Percentiles rank a stretch among this genome's conserved stretches.
Conservation (phyloP, 92 coral and sea anemone species). For the Plumapathes pennacea region DNA sequence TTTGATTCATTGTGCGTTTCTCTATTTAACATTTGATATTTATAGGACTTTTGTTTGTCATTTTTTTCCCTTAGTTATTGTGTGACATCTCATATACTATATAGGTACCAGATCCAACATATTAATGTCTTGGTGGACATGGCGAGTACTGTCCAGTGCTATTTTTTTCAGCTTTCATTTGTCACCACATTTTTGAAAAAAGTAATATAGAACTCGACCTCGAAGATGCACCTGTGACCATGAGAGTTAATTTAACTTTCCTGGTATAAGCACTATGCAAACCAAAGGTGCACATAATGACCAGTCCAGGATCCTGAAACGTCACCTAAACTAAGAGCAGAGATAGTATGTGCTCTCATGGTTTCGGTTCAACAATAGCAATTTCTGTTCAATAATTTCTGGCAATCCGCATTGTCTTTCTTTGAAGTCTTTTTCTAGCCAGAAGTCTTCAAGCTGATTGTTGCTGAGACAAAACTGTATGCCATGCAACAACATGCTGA, state of each 20-base stretch:
- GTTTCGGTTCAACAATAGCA: not conserved
- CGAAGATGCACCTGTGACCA: no score
- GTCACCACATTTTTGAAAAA: no score
- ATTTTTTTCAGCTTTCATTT: no score
- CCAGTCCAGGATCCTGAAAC: not conserved
- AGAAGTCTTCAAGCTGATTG: constrained; percentile 10
- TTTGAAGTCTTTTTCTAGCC: not conserved
- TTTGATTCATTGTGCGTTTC: no score
- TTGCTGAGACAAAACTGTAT: constrained; percentile 22
- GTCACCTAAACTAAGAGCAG: not conserved
- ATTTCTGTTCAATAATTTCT: not conserved
- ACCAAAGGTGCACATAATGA: not conserved
- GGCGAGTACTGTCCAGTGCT: no score
- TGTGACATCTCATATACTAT: no score
- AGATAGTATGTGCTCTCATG: not conserved
- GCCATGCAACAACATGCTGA: constrained; percentile 8
- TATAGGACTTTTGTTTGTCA: no score
- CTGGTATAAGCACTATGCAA: not conserved
- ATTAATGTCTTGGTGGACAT: no score
- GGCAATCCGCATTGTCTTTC: constrained; percentile 4
- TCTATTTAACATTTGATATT: no score
- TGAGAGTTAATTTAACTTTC: not conserved
- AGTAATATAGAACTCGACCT: no score
- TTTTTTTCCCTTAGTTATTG: no score
- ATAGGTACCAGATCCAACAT: no score